A percentile compares a stretch with the other conserved stretches of the same genome.
Conservation (phyloP, 2,113 vertebrate genomes). For the Chroicocephalus ridibundus region DNA sequence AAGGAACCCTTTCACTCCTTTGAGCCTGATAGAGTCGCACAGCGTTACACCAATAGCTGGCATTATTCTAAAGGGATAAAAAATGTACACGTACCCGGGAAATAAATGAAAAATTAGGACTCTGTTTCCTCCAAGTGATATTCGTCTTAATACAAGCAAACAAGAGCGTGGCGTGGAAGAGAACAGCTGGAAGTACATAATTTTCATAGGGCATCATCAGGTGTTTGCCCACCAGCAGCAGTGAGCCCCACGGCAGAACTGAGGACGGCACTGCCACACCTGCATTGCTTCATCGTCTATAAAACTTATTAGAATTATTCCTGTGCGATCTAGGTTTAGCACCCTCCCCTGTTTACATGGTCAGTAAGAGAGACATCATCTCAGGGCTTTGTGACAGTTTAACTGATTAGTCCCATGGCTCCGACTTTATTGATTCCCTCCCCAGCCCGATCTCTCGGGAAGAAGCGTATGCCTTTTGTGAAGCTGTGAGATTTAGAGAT, state of each 20-base stretch:
- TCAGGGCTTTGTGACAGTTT: not conserved
- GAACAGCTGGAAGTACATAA: not conserved
- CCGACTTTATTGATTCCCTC: not conserved
- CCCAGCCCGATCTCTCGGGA: not conserved
- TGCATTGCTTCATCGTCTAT: fast-evolving
- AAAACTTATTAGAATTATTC: fast-evolving
- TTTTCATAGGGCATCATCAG: not conserved
- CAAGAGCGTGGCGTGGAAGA: fast-evolving
- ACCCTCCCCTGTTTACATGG: not conserved
- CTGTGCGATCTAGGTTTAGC: fast-evolving
- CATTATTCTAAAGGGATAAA: not conserved
- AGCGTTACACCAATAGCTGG: not conserved
- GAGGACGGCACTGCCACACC: not conserved
- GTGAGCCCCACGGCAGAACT: fast-evolving
- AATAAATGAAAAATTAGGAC: not conserved
- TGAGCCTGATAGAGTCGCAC: not conserved
- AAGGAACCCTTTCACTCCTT: not conserved
- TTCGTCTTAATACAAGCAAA: not conserved
- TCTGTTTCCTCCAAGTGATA: not conserved
- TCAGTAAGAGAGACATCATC: not conserved
- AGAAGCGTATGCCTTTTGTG: not conserved
- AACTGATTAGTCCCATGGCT: not conserved
- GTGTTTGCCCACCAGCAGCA: too few relatives aligned
- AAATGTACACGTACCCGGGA: fast-evolving
- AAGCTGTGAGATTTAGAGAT: not conserved